Evolutionary conservation across 2,888 invertebrate species (phyloP).

Genomic region (Caenorhabditis wallacei): DNA sequence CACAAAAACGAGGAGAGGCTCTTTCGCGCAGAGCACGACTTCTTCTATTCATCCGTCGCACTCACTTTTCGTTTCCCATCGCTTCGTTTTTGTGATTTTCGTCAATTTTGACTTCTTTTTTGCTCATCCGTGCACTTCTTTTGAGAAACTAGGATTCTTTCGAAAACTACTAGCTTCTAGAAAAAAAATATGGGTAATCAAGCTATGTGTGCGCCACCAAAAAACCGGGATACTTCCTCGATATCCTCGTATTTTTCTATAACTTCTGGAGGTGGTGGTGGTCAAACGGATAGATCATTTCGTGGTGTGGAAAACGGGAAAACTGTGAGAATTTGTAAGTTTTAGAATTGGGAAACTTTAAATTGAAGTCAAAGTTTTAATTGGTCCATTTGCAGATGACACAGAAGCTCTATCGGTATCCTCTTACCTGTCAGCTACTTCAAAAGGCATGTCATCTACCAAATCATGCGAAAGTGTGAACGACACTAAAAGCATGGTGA

Average conservation of each 20-base stretch:
- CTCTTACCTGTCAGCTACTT: slow-evolving; percentile 82
- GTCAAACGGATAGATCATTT: slow-evolving; percentile 24
- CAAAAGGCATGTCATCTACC: slow-evolving; percentile 79
- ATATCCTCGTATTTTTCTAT: slow-evolving; percentile 66
- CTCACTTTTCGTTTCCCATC: slow-evolving; percentile 36
- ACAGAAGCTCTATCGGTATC: slow-evolving; percentile 76
- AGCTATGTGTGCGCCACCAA: slow-evolving; percentile 51
- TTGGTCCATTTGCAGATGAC: slow-evolving; percentile 64
- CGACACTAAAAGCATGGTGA: slow-evolving; percentile 74
- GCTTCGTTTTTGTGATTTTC: slow-evolving; percentile 40
- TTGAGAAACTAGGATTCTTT: background rate
- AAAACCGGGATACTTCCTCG: slow-evolving; percentile 55
- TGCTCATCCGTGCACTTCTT: background rate
- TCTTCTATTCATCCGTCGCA: slow-evolving; percentile 32
- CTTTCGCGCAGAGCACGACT: slow-evolving; percentile 32
- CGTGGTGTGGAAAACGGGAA: slow-evolving; percentile 38
- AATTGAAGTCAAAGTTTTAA: background rate
- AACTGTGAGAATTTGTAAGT: slow-evolving; percentile 23
- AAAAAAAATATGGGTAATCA: slow-evolving; percentile 58
- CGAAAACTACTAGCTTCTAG: background rate
- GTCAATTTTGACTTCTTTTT: slow-evolving; percentile 1
- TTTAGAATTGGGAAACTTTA: background rate
- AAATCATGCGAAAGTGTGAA: slow-evolving; percentile 79
- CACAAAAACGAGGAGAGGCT: slow-evolving; percentile 38
- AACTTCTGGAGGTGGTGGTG: slow-evolving; percentile 29